Base-by-base conservation (phyloP, 2,113 vertebrate genomes). In the Actenoides lindsayi region DNA sequence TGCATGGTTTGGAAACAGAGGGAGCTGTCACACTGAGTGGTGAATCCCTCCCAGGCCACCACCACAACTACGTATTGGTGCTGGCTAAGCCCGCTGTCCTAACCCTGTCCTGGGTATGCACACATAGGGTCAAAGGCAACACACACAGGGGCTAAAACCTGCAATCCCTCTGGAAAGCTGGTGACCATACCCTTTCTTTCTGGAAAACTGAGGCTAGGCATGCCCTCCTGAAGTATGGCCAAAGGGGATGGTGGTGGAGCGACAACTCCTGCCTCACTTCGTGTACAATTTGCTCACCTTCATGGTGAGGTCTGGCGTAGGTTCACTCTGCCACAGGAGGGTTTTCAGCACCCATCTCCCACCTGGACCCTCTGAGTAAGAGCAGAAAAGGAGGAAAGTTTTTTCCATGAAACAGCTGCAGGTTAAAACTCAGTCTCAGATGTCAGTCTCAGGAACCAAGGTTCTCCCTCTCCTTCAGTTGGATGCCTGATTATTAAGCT, bases 181-280 rank as follows among this genome's bases (percentile, higher is more conserved):
- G 6, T 30, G 27, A 21, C 4, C 25, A 23, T 8, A 31, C 1
- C 3, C 30, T 62, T 87, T 19, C 31, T 73, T 84, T 53, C 68
- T 16, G 13, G 37, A 82, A 87, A 82, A 30, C 0, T 1, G 1
- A 24, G 9, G 27, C 10, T 39, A 48, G 33, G 12, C 16, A 92
- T 1, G 0, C 8, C 8, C 10, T 57, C 21, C 53, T 62, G 41
- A 59, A 16, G 13, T 10, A 5, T 2, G 9, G 59, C 27, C 71
- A 73, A 71, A 27, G 5, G 11, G 48, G 16, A 18, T 0, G 13
- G 33, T 27, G 42, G n/a, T 42, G 51, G 31, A 89, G 27, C 0
- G 0, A 28, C 2, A 8, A 15, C 25, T 63, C 16, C 69, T 9
- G 9, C 17, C 3, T 20, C 0, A 0, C 19, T n/a, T 54, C 0